phyloP scores from a whole-genome alignment of 2,888 invertebrate species.

The Pammene aurita region DNA sequence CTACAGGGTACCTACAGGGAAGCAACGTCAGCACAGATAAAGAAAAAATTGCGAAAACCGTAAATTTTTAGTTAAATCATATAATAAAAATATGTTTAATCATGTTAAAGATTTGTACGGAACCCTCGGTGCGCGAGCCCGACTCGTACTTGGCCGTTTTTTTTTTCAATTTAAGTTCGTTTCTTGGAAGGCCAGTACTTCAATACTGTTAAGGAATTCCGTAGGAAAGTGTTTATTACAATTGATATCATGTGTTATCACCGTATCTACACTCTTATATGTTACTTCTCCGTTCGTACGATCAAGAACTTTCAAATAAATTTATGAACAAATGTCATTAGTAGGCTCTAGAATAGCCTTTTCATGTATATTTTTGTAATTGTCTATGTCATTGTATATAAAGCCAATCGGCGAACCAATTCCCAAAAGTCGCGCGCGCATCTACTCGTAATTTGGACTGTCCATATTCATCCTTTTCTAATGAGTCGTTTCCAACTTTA shows the following conservation, averaged over 20 bases:
- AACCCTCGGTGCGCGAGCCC: too few relatives aligned
- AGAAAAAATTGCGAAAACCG: too few relatives aligned
- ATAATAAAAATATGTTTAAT: too few relatives aligned
- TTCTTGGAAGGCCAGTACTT: slow-evolving; percentile 1
- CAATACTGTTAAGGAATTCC: slow-evolving; percentile 5
- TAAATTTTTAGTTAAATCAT: too few relatives aligned
- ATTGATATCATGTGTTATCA: slow-evolving; percentile 5
- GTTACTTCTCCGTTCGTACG: slow-evolving; percentile 7
- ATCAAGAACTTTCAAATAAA: slow-evolving; percentile 5
- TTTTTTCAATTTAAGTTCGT: slow-evolving; percentile 4
- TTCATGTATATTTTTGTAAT: too few relatives aligned
- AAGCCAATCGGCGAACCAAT: slow-evolving; percentile 10
- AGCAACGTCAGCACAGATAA: too few relatives aligned
- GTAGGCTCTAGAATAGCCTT: background rate
- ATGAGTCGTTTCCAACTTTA: slow-evolving; percentile 5
- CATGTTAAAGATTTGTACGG: too few relatives aligned
- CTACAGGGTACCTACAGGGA: too few relatives aligned
- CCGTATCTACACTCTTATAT: slow-evolving; percentile 6
- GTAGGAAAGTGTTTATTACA: background rate
- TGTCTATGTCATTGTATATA: slow-evolving; percentile 4
- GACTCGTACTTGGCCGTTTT: too few relatives aligned
- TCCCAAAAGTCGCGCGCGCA: slow-evolving; percentile 5
- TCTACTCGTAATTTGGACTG: slow-evolving; percentile 7
- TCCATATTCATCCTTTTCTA: slow-evolving; percentile 10
- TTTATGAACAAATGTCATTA: slow-evolving; percentile 2